Conservation (phyloP, 2,113 vertebrate species). For the Benthochromis sp. region DNA sequence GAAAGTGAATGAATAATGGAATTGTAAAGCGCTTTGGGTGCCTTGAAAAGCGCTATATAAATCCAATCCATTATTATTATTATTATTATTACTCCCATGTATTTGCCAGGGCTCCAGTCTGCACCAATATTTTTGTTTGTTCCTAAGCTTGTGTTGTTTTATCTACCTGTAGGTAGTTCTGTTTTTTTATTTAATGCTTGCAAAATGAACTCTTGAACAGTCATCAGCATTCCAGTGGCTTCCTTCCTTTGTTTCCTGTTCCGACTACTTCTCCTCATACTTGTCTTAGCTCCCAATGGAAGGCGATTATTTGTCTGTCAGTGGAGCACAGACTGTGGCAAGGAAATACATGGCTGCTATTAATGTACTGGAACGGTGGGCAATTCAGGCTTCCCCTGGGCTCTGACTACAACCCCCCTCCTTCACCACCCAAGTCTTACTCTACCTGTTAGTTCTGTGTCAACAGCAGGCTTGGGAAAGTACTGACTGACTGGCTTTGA, state of each 20-base stretch:
- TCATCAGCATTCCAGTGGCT: not conserved
- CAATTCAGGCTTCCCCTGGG: conserved; percentile 13
- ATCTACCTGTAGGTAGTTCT: not conserved
- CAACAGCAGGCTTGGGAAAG: not conserved
- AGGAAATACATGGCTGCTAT: conserved; percentile 51
- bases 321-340: conserved; percentile 5
- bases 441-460: not conserved
- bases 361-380: conserved; percentile 28
- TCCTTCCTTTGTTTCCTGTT: not conserved
- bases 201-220: not conserved
- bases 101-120: not conserved
- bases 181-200: not conserved
- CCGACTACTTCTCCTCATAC: not conserved
- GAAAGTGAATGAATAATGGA: too few relatives aligned
- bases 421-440: not conserved
- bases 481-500: not conserved
- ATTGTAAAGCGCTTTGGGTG: too few relatives aligned
- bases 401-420: not conserved
- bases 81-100: not conserved
- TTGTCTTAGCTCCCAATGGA: conserved; percentile 3
- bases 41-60: too few relatives aligned
- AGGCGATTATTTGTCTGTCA: conserved; percentile 55
- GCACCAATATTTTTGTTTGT: not conserved
- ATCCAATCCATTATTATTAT: too few relatives aligned
- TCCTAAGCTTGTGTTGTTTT: not conserved